These are phyloP conservation scores for Elegia similella DNA, from an alignment of 2,888 invertebrate species.

Conservation along the genomic window DNA sequence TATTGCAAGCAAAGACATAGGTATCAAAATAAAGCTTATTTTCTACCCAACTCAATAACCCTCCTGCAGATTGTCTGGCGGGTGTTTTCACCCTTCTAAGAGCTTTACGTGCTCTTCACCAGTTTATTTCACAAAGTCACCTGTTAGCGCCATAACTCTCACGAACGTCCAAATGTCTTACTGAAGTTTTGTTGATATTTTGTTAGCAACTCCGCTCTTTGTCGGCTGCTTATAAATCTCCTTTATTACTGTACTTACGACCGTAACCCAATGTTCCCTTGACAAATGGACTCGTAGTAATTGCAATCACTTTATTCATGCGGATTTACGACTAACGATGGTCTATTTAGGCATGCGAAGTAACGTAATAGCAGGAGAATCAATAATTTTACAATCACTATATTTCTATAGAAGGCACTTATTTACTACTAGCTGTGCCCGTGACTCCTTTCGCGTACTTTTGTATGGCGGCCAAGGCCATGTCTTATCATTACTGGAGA, in stretches of 20 bases:
- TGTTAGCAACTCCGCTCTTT: constrained; percentile 9
- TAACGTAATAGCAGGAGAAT: neutral
- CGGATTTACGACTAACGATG: neutral
- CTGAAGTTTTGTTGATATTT: constrained; percentile 15
- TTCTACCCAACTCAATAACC: neutral
- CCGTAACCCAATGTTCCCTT: constrained; percentile 14
- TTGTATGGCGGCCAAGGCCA: too few relatives aligned
- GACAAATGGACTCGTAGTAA: constrained; percentile 14
- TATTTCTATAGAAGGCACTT: too few relatives aligned
- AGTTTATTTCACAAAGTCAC: constrained; percentile 4
- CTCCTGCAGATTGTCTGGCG: neutral
- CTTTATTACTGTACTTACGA: constrained; percentile 17
- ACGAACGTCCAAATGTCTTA: constrained; percentile 4
- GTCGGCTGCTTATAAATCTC: constrained; percentile 15
- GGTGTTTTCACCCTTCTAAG: neutral
- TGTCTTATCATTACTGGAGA: too few relatives aligned
- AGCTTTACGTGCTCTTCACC: neutral
- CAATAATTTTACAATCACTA: neutral
- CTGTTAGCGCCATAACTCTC: constrained; percentile 13
- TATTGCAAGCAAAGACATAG: too few relatives aligned
- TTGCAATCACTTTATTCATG: constrained; percentile 11
- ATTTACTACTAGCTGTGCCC: too few relatives aligned
- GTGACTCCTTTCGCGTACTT: too few relatives aligned
- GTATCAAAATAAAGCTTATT: neutral
- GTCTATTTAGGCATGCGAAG: neutral